Evolutionary conservation across 2,888 invertebrate genomes (phyloP).

Genomic region (Dorcus hopei): DNA sequence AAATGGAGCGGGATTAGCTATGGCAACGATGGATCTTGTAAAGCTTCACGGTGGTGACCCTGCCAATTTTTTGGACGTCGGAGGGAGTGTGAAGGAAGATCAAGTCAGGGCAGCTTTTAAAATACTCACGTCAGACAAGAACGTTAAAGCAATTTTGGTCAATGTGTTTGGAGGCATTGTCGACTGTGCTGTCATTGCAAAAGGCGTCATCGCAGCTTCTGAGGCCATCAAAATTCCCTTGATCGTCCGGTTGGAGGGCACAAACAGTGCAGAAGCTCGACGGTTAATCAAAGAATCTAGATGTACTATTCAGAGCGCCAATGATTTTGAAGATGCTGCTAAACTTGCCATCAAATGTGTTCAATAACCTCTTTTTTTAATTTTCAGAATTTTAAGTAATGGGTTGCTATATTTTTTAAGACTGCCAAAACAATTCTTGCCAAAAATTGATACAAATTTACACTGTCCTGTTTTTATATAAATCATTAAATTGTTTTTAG

Average conservation of each 20-base stretch:
- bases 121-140: slow-evolving; percentile 81
- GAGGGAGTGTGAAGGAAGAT: slow-evolving; percentile 91
- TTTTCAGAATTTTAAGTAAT: slow-evolving; percentile 2
- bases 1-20: slow-evolving; percentile 98
- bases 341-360: slow-evolving; percentile 69
- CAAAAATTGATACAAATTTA: no score
- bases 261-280: slow-evolving; percentile 83
- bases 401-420: background rate
- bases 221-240: slow-evolving; percentile 81
- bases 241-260: slow-evolving; percentile 93
- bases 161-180: slow-evolving; percentile 99
- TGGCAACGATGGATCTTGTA: slow-evolving; percentile 99
- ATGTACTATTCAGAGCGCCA: slow-evolving; percentile 77
- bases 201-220: slow-evolving; percentile 87
- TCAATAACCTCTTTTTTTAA: slow-evolving; percentile 12
- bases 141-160: slow-evolving; percentile 92
- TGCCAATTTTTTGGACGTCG: slow-evolving; percentile 98
- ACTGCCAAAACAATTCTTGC: no score
- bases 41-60: slow-evolving; percentile 93
- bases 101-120: slow-evolving; percentile 92
- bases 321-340: slow-evolving; percentile 90
- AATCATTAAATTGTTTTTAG: no score
- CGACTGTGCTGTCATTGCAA: slow-evolving; percentile 95
- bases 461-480: no score
- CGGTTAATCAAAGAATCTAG: slow-evolving; percentile 79